These are phyloP conservation scores for Atopsyche davidsoni DNA, from an alignment of 1,140 invertebrate genomes.

Conservation along the genomic window DNA sequence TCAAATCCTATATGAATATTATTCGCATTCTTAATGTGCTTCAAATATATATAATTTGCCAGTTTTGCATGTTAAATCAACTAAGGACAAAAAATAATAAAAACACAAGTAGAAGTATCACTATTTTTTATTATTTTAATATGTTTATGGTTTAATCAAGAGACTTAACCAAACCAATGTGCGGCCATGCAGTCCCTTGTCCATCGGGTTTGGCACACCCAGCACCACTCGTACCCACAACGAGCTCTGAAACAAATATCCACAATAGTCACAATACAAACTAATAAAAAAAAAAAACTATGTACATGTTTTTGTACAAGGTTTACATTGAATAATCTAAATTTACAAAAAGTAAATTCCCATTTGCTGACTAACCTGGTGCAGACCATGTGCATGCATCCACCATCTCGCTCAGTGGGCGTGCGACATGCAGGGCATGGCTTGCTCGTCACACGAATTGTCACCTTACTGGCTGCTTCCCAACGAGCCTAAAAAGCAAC, in stretches of 20 bases:
- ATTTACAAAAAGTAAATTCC: background rate
- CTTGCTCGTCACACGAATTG: slow-evolving; percentile 76
- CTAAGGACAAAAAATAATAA: too few species aligned
- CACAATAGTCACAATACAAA: background rate
- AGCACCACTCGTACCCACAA: slow-evolving; percentile 82
- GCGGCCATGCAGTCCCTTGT: slow-evolving; percentile 78
- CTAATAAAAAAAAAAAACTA: background rate
- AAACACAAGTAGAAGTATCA: too few species aligned
- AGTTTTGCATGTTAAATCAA: too few species aligned
- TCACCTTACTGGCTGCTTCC: slow-evolving; percentile 68
- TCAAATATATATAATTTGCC: too few species aligned
- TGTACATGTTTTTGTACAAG: background rate
- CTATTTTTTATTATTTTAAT: slow-evolving; percentile 7
- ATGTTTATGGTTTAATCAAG: slow-evolving; percentile 44
- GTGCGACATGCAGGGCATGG: slow-evolving; percentile 84
- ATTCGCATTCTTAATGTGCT: too few species aligned
- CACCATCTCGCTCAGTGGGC: slow-evolving; percentile 79
- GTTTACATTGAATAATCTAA: too few species aligned
- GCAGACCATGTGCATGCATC: slow-evolving; percentile 87
- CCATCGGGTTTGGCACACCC: slow-evolving; percentile 82
- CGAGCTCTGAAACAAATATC: slow-evolving; percentile 47
- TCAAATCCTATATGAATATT: too few species aligned
- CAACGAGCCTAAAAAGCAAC: slow-evolving; percentile 56
- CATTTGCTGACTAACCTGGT: slow-evolving; percentile 37
- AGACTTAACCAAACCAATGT: slow-evolving; percentile 71